phyloP scores from a whole-genome alignment of 2,113 vertebrate species.

The Muntiacus muntjak region DNA sequence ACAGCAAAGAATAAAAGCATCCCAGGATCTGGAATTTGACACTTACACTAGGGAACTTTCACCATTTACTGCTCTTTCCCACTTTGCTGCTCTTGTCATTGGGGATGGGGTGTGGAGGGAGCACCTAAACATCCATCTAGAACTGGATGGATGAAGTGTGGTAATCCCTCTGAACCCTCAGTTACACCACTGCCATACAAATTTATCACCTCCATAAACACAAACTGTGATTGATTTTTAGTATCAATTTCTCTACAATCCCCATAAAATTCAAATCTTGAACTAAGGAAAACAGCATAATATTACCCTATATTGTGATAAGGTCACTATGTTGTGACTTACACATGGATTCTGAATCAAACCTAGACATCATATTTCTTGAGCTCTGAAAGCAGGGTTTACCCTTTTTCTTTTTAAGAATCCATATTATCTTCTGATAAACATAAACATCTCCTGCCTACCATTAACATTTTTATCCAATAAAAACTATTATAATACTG shows the following conservation, averaged over 20 bases:
- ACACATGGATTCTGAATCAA: not conserved
- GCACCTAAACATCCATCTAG: not conserved
- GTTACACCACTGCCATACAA: not conserved
- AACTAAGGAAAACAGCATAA: not conserved
- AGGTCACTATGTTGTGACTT: not conserved
- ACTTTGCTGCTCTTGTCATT: not conserved
- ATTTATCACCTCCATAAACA: not conserved
- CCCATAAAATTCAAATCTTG: not conserved
- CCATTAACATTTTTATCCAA: not conserved
- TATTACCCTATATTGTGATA: not conserved
- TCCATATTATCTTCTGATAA: conserved; percentile 12
- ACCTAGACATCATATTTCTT: not conserved
- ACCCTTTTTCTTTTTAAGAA: not conserved
- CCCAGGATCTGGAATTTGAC: not conserved
- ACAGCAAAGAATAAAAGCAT: not conserved
- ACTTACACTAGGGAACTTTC: not conserved
- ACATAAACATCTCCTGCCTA: not conserved
- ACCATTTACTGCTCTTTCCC: not conserved
- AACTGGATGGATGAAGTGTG: not conserved
- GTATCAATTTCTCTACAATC: not conserved
- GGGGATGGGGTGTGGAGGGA: not conserved
- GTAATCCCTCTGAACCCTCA: not conserved
- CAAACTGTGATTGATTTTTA: not conserved
- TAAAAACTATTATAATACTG: not conserved
- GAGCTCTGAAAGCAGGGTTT: conserved; percentile 6